Conservation (phyloP, 2,113 vertebrate species). For the Enhydra lutris region DNA sequence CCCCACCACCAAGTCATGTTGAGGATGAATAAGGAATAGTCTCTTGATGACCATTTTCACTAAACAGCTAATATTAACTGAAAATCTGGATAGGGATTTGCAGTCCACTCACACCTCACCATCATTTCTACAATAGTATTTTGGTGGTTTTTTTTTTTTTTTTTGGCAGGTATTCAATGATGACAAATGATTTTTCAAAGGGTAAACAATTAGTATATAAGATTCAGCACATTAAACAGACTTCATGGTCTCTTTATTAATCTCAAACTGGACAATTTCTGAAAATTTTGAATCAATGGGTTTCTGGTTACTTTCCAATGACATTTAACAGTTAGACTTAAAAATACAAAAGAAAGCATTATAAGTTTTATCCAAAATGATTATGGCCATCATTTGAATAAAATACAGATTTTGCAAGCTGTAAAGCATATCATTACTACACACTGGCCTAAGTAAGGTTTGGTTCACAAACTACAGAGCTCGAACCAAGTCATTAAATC, state of each 20-base stretch:
- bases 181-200: constrained; percentile 73
- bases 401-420: constrained; percentile 94
- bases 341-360: constrained; percentile 87
- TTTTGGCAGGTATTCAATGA: constrained; percentile 61
- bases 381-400: constrained; percentile 95
- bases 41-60: constrained; percentile 69
- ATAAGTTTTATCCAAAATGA: constrained; percentile 92
- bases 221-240: constrained; percentile 73
- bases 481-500: constrained; percentile 97
- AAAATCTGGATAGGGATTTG: constrained; percentile 63
- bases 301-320: constrained; percentile 83
- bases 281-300: constrained; percentile 70
- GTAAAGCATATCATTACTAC: constrained; percentile 96
- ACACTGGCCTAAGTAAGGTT: constrained; percentile 90
- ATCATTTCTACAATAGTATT: constrained; percentile 7
- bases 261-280: constrained; percentile 71
- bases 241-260: constrained; percentile 52
- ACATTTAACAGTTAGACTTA: constrained; percentile 88
- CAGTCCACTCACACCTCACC: constrained; percentile 39
- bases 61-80: constrained; percentile 57
- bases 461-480: constrained; percentile 89
- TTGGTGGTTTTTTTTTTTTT: neutral
- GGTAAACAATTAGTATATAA: constrained; percentile 80
- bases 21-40: constrained; percentile 48
- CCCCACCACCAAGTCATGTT: neutral